Percentiles rank a stretch among this genome's conserved stretches.
These are phyloP conservation scores for Saimiri boliviensis DNA, from an alignment of 2,113 vertebrate species.

Conservation along the genomic window DNA sequence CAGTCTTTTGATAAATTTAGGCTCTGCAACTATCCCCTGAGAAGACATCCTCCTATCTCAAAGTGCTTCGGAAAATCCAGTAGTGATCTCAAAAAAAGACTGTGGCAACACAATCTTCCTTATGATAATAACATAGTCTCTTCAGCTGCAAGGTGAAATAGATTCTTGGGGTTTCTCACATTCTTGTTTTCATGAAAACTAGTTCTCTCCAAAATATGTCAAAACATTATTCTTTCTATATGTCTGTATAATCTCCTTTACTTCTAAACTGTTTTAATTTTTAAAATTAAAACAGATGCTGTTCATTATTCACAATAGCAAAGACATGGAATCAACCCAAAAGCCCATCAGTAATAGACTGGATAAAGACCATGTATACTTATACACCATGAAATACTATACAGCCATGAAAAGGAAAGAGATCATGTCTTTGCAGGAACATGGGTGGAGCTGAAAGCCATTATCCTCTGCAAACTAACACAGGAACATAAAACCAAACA, in stretches of 20 bases:
- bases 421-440: no score
- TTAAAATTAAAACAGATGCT: background rate
- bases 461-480: no score
- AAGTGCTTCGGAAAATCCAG: background rate
- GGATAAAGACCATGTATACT: no score
- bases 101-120: accelerated
- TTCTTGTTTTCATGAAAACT: background rate
- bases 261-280: background rate
- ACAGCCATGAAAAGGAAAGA: no score
- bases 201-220: background rate
- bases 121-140: no score
- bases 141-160: background rate
- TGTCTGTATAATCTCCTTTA: background rate
- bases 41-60: background rate
- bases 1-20: no score
- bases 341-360: no score
- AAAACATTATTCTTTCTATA: background rate
- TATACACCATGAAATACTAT: no score
- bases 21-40: background rate
- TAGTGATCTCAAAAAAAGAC: background rate
- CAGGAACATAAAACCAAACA: no score
- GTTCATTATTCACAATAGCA: no score
- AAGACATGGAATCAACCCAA: no score
- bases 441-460: no score
- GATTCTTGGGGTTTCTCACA: background rate